phyloP scores from a whole-genome alignment of 2,113 vertebrate genomes.

The Rana temporaria region DNA sequence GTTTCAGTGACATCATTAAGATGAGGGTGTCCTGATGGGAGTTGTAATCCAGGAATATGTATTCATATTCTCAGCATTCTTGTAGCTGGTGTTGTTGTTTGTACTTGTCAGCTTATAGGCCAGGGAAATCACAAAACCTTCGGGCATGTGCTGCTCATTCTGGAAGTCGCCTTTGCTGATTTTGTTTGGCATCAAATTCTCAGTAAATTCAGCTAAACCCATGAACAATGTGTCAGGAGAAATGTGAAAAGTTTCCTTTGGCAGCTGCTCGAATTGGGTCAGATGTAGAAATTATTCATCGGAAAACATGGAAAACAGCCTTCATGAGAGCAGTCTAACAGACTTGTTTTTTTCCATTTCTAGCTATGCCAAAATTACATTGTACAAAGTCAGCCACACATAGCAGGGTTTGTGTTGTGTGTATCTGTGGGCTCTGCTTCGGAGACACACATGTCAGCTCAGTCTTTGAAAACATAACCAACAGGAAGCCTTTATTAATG shows the following conservation, averaged over 20 bases:
- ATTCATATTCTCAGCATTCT: not conserved
- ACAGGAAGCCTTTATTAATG: not conserved
- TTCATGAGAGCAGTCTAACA: conserved; percentile 7
- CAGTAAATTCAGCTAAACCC: conserved; percentile 39
- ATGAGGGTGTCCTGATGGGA: no score
- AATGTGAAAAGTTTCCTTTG: conserved; percentile 60
- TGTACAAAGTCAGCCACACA: not conserved
- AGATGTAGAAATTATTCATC: conserved; percentile 78
- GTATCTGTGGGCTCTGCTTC: not conserved
- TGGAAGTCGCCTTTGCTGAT: conserved; percentile 15
- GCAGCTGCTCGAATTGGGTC: conserved; percentile 74
- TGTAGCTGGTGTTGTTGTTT: not conserved
- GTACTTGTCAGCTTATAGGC: not conserved
- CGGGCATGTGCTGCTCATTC: conserved; percentile 25
- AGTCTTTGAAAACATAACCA: not conserved
- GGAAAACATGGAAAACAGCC: conserved; percentile 68
- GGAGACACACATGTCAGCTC: not conserved
- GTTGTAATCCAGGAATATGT: not conserved
- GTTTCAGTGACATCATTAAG: not conserved
- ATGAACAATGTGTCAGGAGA: conserved; percentile 47
- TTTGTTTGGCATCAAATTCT: conserved; percentile 40
- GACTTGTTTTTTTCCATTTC: conserved; percentile 43
- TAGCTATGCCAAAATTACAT: conserved; percentile 20
- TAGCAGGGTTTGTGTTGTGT: not conserved
- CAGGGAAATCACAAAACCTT: conserved; percentile 7